phyloP scores from a whole-genome alignment of 2,888 invertebrate species.

The Drosophila prostipennis region DNA sequence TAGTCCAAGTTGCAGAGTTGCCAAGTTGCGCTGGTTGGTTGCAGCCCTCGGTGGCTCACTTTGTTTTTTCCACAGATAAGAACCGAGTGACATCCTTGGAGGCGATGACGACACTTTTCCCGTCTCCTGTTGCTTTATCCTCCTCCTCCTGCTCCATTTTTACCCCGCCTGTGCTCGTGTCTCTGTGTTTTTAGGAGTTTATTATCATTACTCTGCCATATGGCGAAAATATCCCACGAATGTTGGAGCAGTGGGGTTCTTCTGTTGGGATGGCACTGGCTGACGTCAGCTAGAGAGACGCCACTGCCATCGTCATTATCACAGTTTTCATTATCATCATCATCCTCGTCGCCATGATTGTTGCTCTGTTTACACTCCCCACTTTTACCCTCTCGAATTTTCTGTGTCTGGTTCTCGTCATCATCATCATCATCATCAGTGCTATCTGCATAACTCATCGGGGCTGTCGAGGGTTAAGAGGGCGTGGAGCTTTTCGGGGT shows the following conservation, averaged over 20 bases:
- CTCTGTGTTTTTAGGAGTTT: conserved; percentile 80
- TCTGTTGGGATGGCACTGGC: conserved; percentile 11
- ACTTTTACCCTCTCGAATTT: conserved; percentile 18
- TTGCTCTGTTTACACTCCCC: conserved; percentile 53
- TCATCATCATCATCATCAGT: conserved; percentile 35
- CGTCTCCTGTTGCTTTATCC: conserved; percentile 26
- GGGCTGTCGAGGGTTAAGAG: conserved; percentile 22
- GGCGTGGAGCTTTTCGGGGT: conserved; percentile 29
- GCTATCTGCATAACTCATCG: conserved; percentile 68
- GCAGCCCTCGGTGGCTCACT: conserved; percentile 14
- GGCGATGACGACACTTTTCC: conserved; percentile 50
- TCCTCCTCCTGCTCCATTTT: background rate
- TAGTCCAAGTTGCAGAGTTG: conserved; percentile 40
- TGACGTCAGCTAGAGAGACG: conserved; percentile 61
- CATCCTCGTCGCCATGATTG: conserved; percentile 60
- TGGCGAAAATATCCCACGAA: conserved; percentile 70
- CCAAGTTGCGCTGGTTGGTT: conserved; percentile 24
- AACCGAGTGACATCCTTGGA: conserved; percentile 61
- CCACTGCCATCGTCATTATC: conserved; percentile 19
- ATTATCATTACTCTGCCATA: conserved; percentile 81
- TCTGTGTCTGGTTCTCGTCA: conserved; percentile 40
- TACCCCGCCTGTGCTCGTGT: conserved; percentile 32
- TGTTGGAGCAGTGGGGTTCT: conserved; percentile 4
- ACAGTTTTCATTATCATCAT: conserved; percentile 10
- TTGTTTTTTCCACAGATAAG: conserved; percentile 55